Evolutionary conservation across 1,140 invertebrate genomes (phyloP).

Genomic region (Formica exsecta): DNA sequence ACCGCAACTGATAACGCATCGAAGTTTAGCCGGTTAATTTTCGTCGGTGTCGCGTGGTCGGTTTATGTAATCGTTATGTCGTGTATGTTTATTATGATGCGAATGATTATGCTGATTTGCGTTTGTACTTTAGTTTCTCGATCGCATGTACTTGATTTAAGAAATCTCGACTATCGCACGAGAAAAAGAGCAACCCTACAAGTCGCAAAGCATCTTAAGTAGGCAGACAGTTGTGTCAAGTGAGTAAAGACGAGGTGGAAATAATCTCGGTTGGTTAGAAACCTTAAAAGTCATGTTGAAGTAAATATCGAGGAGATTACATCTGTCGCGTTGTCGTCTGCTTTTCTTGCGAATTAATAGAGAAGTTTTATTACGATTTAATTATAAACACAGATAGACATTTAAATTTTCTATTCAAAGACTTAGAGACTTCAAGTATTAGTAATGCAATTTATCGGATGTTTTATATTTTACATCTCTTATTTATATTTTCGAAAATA

Average conservation of each 20-base stretch:
- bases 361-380: too few relatives aligned
- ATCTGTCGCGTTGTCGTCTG: background rate
- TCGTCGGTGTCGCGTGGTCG: conserved; percentile 22
- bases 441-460: background rate
- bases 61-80: conserved; percentile 27
- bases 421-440: background rate
- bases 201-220: conserved; percentile 26
- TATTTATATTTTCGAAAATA: background rate
- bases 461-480: background rate
- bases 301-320: conserved; percentile 19
- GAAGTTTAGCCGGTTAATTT: conserved; percentile 39
- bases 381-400: background rate
- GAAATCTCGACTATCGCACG: background rate
- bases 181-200: background rate
- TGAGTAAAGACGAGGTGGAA: conserved; percentile 25
- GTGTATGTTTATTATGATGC: background rate
- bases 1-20: background rate
- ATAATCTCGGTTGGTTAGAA: conserved; percentile 17
- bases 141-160: background rate
- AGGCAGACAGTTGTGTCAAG: conserved; percentile 38
- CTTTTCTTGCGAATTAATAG: background rate
- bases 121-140: background rate
- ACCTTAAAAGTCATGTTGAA: background rate
- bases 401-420: background rate
- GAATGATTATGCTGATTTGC: conserved; percentile 16